These are phyloP conservation scores for Conger conger DNA, from an alignment of 2,113 vertebrate genomes.

Conservation along the genomic window DNA sequence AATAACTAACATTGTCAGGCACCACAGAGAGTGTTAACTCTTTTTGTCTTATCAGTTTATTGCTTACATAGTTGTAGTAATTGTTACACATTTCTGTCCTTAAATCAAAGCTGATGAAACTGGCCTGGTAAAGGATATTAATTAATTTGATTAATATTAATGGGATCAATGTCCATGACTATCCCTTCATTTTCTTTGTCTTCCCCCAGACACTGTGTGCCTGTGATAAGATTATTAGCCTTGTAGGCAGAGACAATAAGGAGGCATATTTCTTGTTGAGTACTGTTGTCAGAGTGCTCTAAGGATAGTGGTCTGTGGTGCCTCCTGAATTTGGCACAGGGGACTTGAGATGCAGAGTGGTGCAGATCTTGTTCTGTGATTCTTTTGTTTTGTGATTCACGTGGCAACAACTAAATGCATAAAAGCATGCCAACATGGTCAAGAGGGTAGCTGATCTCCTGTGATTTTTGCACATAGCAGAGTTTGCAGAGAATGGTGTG, in stretches of 20 bases:
- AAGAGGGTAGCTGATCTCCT: no score
- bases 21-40: neutral
- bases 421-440: no score
- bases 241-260: constrained; percentile 29
- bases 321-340: constrained; percentile 16
- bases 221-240: constrained; percentile 40
- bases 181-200: constrained; percentile 31
- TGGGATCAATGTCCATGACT: constrained; percentile 17
- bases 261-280: constrained; percentile 36
- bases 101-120: constrained; percentile 9
- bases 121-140: neutral
- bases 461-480: no score
- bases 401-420: constrained; percentile 18
- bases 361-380: constrained; percentile 11
- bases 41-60: neutral
- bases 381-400: constrained; percentile 5
- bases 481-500: no score
- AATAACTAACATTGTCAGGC: neutral
- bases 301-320: constrained; percentile 28
- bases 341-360: constrained; percentile 18
- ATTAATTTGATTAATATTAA: constrained; percentile 18
- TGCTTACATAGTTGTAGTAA: constrained; percentile 2
- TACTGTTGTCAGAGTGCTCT: constrained; percentile 29
- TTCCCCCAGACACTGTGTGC: constrained; percentile 9
- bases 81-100: neutral